These are phyloP conservation scores for Centropyge bicolor DNA, from an alignment of 2,797 vertebrate genomes.

Conservation along the genomic window DNA sequence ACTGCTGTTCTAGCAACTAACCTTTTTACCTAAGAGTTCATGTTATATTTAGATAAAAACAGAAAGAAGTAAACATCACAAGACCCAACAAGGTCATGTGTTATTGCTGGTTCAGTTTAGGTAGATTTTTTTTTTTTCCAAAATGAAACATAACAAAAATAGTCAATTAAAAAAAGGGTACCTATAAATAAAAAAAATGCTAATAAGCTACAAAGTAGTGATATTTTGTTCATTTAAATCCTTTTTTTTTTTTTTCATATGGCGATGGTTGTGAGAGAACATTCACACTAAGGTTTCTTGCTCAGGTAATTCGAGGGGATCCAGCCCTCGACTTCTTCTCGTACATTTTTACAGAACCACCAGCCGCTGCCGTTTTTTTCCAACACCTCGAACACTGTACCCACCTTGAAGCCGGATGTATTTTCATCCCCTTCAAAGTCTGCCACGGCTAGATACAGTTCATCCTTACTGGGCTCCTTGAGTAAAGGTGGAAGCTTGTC, in stretches of 20 bases:
- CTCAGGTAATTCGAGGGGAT: conserved; percentile 98
- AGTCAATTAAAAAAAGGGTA: conserved; percentile 69
- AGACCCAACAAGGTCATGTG: conserved; percentile 55
- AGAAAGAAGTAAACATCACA: conserved; percentile 69
- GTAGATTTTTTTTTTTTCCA: conserved; percentile 63
- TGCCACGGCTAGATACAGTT: conserved; percentile 93
- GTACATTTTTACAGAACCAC: conserved; percentile 98
- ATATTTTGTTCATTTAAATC: conserved; percentile 56
- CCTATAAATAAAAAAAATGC: conserved; percentile 83
- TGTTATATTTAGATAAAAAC: conserved; percentile 56
- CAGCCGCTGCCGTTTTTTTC: conserved; percentile 95
- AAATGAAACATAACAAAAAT: conserved; percentile 75
- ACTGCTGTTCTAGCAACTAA: conserved; percentile 63
- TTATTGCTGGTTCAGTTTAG: conserved; percentile 78
- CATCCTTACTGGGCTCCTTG: conserved; percentile 86
- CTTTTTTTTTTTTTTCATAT: conserved; percentile 10
- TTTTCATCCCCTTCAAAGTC: conserved; percentile 97
- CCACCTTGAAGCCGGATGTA: conserved; percentile 94
- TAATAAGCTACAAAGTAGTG: conserved; percentile 74
- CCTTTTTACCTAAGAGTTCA: conserved; percentile 40
- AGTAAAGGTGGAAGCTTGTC: conserved; percentile 87
- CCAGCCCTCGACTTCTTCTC: conserved; percentile 94
- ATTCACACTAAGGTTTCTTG: conserved; percentile 91
- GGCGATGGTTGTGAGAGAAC: conserved; percentile 15
- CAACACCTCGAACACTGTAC: conserved; percentile 94